phyloP scores from a whole-genome alignment of 2,888 invertebrate genomes.

The Apodemia zela region DNA sequence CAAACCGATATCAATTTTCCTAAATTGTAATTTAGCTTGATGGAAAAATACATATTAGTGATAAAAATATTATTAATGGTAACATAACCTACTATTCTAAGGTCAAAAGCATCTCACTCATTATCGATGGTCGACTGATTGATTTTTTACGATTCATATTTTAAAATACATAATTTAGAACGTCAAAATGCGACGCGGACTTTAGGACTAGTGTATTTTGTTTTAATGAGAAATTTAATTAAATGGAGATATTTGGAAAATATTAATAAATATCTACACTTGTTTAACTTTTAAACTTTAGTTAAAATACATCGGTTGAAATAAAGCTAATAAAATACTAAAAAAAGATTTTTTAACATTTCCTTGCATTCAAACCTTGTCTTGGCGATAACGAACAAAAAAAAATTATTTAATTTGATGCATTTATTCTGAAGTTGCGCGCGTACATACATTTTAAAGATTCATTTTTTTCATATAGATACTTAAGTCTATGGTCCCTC shows the following conservation, averaged over 20 bases:
- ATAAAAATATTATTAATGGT: not conserved
- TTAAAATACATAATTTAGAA: not conserved
- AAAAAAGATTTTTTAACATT: too few species aligned
- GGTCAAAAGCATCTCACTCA: conserved; percentile 23
- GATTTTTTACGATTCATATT: conserved; percentile 23
- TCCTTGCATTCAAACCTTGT: too few species aligned
- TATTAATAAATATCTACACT: too few species aligned
- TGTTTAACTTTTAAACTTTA: too few species aligned
- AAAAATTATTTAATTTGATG: too few species aligned
- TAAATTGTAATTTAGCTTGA: conserved; percentile 1
- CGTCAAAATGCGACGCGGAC: not conserved
- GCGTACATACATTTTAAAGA: too few species aligned
- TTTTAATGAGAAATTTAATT: not conserved
- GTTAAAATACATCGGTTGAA: too few species aligned
- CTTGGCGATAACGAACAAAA: too few species aligned
- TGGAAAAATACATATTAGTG: not conserved
- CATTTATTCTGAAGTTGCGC: too few species aligned
- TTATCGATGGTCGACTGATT: conserved; percentile 21
- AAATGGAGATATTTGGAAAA: not conserved
- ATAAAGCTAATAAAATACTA: too few species aligned
- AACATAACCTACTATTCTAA: conserved; percentile 18
- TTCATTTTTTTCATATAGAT: too few species aligned
- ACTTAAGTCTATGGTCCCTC: too few species aligned
- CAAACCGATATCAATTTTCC: not conserved
- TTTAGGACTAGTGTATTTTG: not conserved